Conservation (phyloP, 1,140 invertebrate species). For the Drosophila tsacasi region DNA sequence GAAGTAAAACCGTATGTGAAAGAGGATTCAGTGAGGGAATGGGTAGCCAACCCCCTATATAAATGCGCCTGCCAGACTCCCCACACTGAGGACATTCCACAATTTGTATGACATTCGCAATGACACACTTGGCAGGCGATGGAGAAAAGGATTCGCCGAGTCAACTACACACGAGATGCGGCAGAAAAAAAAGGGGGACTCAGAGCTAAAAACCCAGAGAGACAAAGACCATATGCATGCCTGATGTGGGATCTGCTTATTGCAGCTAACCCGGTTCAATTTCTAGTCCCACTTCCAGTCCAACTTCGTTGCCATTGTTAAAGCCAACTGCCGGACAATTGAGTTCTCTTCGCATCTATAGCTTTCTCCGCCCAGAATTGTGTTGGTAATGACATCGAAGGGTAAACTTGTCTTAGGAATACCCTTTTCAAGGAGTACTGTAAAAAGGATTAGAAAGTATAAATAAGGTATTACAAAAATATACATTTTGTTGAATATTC, state of each 20-base stretch:
- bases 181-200: not conserved
- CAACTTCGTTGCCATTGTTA: conserved; percentile 37
- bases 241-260: conserved; percentile 33
- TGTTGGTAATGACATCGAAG: conserved; percentile 41
- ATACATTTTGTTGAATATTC: not conserved
- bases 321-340: conserved; percentile 27
- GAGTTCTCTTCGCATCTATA: conserved; percentile 4
- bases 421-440: not conserved
- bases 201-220: conserved; percentile 1
- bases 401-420: conserved; percentile 25
- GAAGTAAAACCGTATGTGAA: no score
- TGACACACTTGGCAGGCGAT: conserved; percentile 51
- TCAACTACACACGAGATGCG: conserved; percentile 27
- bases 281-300: not conserved
- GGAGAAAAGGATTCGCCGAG: conserved; percentile 3
- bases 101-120: conserved; percentile 74
- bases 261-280: conserved; percentile 15
- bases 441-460: not conserved
- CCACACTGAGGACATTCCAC: conserved; percentile 28
- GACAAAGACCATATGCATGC: conserved; percentile 31
- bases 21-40: not conserved
- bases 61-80: not conserved
- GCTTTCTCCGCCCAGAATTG: not conserved
- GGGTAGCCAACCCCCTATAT: no score
- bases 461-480: not conserved